Conservation (phyloP, 1,140 invertebrate genomes). For the Melitaea cinxia region DNA sequence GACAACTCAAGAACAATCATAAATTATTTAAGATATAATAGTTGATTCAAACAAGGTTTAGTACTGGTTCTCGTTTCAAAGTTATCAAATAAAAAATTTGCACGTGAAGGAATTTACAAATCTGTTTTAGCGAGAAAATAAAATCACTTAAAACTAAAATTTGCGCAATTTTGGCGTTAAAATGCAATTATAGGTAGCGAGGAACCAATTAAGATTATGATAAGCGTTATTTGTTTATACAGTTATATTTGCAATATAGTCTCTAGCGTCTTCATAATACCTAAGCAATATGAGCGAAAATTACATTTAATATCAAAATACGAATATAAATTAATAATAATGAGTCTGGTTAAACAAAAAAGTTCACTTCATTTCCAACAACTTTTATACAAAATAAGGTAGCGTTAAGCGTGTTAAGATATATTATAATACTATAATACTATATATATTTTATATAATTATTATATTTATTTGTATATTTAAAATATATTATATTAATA, state of each 20-base stretch:
- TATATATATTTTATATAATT: no score
- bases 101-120: conserved; percentile 19
- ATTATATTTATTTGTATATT: no score
- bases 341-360: background rate
- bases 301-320: background rate
- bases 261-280: background rate
- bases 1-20: conserved; percentile 28
- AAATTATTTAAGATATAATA: conserved; percentile 26
- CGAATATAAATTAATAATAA: background rate
- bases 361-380: background rate
- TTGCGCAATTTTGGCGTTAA: conserved; percentile 8
- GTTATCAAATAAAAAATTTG: conserved; percentile 22
- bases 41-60: conserved; percentile 19
- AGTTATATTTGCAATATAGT: background rate
- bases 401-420: no score
- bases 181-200: background rate
- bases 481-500: no score
- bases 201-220: conserved; percentile 5
- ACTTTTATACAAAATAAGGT: no score
- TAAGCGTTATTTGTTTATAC: conserved; percentile 3
- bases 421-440: no score
- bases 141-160: background rate
- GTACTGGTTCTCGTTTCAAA: conserved; percentile 20
- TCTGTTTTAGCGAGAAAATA: conserved; percentile 3
- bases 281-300: background rate